Base-by-base conservation (phyloP, 2,888 invertebrate genomes). In the Cactoblastis cactorum region DNA sequence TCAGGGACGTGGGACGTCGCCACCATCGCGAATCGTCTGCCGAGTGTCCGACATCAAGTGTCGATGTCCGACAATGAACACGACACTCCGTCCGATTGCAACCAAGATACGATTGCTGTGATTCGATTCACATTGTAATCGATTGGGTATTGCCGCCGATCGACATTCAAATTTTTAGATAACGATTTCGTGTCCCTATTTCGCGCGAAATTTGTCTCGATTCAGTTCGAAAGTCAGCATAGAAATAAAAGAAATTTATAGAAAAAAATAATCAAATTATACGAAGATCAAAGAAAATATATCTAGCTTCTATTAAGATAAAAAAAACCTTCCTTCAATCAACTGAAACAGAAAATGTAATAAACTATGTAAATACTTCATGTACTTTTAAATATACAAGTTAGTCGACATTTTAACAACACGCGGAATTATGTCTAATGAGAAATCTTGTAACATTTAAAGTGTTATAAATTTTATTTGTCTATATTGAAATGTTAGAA, bases 401-500 rank as follows among this genome's bases (percentile, higher is more conserved):
- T 39, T 0, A 12, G 14, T 39, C 1, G 2, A 24, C 24, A 14
- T 15, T 17, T 59, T 49, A 52, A 57, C 39, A 63, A 53, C 59
- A 63, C 53, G 64, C 57, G 59, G 59, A 65, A 63, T 57, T 52
- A 61, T 54, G 61, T 59, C 45, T 80, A 78, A 77, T 61, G 74
- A 80, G 71, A 65, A 57, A 55, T 58, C 71, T 52, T 80, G 80
- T 80, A 67, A 41, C 66, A 67, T 80, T 80, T 80, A 83, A 69
- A 71, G 66, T 52, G 73, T 67, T 70, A 67, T 84, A 84, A 84
- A 84, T 75, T 71, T 82, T 62, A 81, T 66, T 60, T 63, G 61
- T 61, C 62, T 62, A 60, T 64, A 63, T 50, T 60, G 57, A 57
- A 63, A 61, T 64, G 56, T 62, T 61, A 28, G 1, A n/a, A n/a